Percentiles rank a stretch among this genome's conserved stretches.
phyloP scores from a whole-genome alignment of 2,888 invertebrate species.

The Sphaerophoria taeniata region DNA sequence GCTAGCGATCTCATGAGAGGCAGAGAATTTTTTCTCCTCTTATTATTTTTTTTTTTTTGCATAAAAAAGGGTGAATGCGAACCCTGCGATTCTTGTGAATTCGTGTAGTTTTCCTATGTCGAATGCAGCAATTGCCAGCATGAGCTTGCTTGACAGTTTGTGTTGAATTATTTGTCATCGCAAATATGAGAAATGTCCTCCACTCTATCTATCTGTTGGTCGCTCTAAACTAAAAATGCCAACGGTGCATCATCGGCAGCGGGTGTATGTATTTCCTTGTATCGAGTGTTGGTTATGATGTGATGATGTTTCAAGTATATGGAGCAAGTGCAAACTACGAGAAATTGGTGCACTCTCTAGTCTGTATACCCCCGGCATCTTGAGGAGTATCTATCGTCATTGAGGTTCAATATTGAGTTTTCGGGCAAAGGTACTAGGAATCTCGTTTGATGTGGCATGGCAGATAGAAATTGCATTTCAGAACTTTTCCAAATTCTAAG shows the following conservation, averaged over 20 bases:
- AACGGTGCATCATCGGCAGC: constrained; percentile 17
- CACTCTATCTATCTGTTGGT: constrained; percentile 5
- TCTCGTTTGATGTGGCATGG: constrained; percentile 28
- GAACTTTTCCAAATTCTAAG: constrained; percentile 30
- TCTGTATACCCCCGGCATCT: not conserved
- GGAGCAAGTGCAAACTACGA: constrained; percentile 38
- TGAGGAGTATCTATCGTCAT: too few species aligned
- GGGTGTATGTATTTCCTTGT: not conserved
- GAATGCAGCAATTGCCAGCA: constrained; percentile 46
- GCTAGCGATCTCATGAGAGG: constrained; percentile 46
- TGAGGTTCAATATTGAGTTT: not conserved
- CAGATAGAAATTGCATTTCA: constrained; percentile 54
- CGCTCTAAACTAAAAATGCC: constrained; percentile 47
- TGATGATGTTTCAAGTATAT: constrained; percentile 34
- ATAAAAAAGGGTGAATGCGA: not conserved
- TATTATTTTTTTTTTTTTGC: too few species aligned
- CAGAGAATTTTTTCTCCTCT: constrained; percentile 36
- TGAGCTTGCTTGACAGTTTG: constrained; percentile 32
- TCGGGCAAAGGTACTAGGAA: constrained; percentile 7
- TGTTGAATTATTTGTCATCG: constrained; percentile 57
- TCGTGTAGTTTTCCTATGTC: constrained; percentile 32
- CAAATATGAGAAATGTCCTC: constrained; percentile 29
- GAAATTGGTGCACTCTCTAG: not conserved
- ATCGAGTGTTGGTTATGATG: constrained; percentile 37
- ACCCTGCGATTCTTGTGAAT: constrained; percentile 20